Evolutionary conservation across 2,797 vertebrate genomes (phyloP), one percentile per base, ranked within the genome.

Genomic region (Fistularia commersonii): DNA sequence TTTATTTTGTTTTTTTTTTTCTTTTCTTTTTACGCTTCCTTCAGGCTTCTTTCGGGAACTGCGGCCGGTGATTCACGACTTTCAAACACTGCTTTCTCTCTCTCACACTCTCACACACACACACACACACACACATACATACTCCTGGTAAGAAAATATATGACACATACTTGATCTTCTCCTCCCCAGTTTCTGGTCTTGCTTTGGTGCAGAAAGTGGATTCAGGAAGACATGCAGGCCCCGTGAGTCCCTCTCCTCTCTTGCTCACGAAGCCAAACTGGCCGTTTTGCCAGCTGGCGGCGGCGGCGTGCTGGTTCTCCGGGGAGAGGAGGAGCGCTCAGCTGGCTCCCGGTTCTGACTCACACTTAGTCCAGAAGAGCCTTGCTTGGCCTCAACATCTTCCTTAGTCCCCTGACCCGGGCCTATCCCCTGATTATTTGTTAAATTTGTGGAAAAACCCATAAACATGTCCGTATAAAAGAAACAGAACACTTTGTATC

Each of bases 201-300:
- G 51, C 50, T 81, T 57, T 72, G 57, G 53, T 66, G 51, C 57
- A 61, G 44, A 64, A 50, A 69, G 61, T 15, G 39, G 60, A 72
- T 69, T 74, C 65, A 49, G 59, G 8, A 48, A 63, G 67, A 69
- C 57, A 64, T 41, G n/a, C 71, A 51, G 61, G 48, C 62, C 67
- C 56, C 54, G 10, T 50, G 61, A 72, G 65, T 57, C 67, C 79
- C 69, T 70, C 67, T 72, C 61, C 71, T 56, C 68, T 64, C 57
- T 62, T 50, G 47, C 70, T 81, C 73, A 55, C 69, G 69, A 64
- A 71, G 67, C 75, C 54, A 69, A 83, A 77, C 72, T 76, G 79
- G 85, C 87, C 88, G 75, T 71, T 66, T 87, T 36, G 88, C 87
- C 88, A 91, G 83, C 87, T 90, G 88, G 73, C 72, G 46, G 48